Percentiles rank a stretch among this genome's conserved stretches.
Conservation (phyloP, 2,888 invertebrate species). For the Plebejus argus region DNA sequence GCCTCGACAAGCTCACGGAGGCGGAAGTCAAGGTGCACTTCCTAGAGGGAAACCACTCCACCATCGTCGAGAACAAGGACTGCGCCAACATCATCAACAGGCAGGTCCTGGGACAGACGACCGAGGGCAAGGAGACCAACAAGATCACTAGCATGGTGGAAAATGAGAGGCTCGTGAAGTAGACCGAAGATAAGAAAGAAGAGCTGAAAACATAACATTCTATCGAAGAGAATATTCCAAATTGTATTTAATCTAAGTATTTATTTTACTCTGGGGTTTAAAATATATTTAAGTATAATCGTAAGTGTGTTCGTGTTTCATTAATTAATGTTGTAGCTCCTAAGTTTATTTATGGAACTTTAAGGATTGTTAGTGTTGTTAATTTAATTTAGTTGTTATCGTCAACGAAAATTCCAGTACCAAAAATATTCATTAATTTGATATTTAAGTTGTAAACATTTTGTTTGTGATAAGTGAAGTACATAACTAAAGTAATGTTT, state of each 20-base stretch:
- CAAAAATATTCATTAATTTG: constrained; percentile 29
- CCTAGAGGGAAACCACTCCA: constrained; percentile 87
- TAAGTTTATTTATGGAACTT: constrained; percentile 15
- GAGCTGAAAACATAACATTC: neutral
- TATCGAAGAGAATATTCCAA: neutral
- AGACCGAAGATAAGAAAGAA: neutral
- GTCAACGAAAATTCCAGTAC: constrained; percentile 18
- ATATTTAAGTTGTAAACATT: neutral
- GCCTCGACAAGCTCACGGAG: constrained; percentile 80
- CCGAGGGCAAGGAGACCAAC: constrained; percentile 51
- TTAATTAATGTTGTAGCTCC: neutral
- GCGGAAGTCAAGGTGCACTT: constrained; percentile 80
- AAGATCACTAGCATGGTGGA: constrained; percentile 67
- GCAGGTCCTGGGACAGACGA: constrained; percentile 50
- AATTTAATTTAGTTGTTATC: constrained; percentile 11
- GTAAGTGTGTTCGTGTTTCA: constrained; percentile 2
- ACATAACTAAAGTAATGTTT: constrained; percentile 7
- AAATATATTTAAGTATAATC: neutral
- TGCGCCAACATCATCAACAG: constrained; percentile 76
- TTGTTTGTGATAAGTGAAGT: constrained; percentile 5
- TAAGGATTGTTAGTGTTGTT: constrained; percentile 14
- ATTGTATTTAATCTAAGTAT: neutral
- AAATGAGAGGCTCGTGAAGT: constrained; percentile 55
- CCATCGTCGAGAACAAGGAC: constrained; percentile 84
- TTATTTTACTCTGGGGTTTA: constrained; percentile 4